phyloP scores from a whole-genome alignment of 2,797 vertebrate species.

The Oreonectes daqikongensis region DNA sequence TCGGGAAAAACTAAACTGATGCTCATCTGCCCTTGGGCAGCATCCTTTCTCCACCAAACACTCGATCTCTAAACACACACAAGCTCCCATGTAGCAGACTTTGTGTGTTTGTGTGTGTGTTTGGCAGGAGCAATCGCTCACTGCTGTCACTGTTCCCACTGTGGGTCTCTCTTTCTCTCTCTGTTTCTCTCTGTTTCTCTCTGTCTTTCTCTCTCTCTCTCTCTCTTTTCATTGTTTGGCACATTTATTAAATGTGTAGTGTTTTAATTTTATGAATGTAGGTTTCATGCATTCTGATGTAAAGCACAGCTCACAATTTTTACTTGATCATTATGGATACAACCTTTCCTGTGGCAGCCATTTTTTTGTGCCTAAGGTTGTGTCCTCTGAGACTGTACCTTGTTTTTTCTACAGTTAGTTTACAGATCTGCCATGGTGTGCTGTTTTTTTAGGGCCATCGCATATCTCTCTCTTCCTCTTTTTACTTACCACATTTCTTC shows the following conservation, averaged over 20 bases:
- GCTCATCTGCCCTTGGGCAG: constrained; percentile 46
- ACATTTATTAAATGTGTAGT: too few relatives aligned
- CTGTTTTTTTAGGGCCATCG: background rate
- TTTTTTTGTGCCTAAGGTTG: constrained; percentile 1
- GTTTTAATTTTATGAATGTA: background rate
- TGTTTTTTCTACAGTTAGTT: background rate
- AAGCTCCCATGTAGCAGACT: constrained; percentile 1
- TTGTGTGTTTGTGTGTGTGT: constrained; percentile 1
- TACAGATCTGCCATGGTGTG: background rate
- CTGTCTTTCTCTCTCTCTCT: constrained; percentile 22
- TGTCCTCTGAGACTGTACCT: background rate
- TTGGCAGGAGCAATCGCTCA: background rate
- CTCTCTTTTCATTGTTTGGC: background rate
- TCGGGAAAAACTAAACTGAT: constrained; percentile 18
- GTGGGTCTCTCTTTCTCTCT: constrained; percentile 23
- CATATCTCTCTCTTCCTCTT: constrained; percentile 19
- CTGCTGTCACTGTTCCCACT: constrained; percentile 30
- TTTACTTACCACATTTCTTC: constrained; percentile 23
- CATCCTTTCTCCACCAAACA: constrained; percentile 27
- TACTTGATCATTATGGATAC: background rate
- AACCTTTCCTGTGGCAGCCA: background rate
- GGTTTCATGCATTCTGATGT: background rate
- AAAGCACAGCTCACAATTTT: background rate
- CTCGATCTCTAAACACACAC: background rate
- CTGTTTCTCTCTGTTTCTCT: constrained; percentile 18